phyloP scores from a whole-genome alignment of 2,113 vertebrate species.

The Sclerurus mexicanus region DNA sequence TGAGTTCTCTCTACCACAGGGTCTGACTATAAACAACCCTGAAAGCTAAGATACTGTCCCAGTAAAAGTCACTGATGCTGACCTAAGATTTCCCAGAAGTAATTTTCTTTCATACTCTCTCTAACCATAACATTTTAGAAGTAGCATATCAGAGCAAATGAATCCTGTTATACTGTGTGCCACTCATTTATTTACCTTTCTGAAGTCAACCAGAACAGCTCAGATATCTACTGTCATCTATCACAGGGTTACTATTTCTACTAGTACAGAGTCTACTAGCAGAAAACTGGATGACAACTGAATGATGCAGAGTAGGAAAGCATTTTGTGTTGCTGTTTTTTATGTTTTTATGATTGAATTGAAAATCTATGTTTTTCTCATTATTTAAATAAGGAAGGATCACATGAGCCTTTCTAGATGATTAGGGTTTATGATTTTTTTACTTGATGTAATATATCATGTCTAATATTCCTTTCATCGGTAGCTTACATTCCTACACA shows the following conservation, averaged over 20 bases:
- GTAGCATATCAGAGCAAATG: background rate
- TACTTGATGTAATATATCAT: background rate
- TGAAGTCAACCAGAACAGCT: background rate
- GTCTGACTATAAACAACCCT: background rate
- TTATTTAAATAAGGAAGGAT: background rate
- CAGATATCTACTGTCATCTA: background rate
- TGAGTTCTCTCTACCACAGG: background rate
- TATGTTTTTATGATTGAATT: background rate
- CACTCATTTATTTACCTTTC: background rate
- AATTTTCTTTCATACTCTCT: background rate
- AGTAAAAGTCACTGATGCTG: background rate
- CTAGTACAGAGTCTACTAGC: background rate
- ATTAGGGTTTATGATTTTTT: rapidly evolving
- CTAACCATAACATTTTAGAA: background rate
- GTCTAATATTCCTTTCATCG: background rate
- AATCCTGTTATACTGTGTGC: background rate
- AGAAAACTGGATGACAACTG: background rate
- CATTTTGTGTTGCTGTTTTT: background rate
- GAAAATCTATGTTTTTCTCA: background rate
- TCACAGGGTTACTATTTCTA: background rate
- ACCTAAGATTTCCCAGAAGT: background rate
- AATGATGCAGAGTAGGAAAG: background rate
- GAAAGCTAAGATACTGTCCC: background rate
- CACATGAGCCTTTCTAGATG: background rate
- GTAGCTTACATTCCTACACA: background rate